Base-by-base conservation (phyloP, 2,113 vertebrate species). In the Octodon degus region DNA sequence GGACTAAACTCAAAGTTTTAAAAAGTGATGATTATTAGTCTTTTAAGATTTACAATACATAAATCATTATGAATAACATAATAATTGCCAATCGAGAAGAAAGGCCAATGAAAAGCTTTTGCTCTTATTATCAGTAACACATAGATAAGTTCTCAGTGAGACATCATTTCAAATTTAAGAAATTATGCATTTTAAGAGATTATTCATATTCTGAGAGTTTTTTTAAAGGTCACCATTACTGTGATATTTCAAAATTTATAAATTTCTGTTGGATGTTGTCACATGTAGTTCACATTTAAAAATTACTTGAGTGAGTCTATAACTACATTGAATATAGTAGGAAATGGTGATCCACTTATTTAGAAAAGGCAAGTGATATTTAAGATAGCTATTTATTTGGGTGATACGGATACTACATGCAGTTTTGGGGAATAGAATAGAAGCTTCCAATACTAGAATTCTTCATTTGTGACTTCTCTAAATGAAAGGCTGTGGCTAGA, bases 21-120 rank as follows among this genome's bases (percentile, higher is more conserved):
- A 34, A 81, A 91, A 79, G 63, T 74, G 16, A 55, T 70, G 87
- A 84, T 77, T 53, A 90, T 79, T 91, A 32, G 16, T 4, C 50
- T 87, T 92, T 90, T 24, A 94, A 47, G 20, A 68, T 87, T 94
- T 83, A 53, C 53, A 24, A 76, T 63, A 50, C 27, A 87, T 32
- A 80, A 76, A 80, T 19, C 10, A 84, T 40, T 76, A 63, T 13
- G 37, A 85, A 25, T 81, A 27, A 58, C 14, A 53, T 0, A 34
- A 9, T 72, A 72, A 37, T 37, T 70, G 85, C 22, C 27, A 65
- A 47, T 27, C 17, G 65, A 12, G 2, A 6, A 7, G 12, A 30
- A 62, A 1, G 7, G 4, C 30, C 47, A 50, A 68, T 7, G 32
- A 50, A 58, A 6, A 79, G 90, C 68, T 30, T 6, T 7, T 2